Conservation (phyloP, 2,888 invertebrate species). For the Torymus aiolomorphi region DNA sequence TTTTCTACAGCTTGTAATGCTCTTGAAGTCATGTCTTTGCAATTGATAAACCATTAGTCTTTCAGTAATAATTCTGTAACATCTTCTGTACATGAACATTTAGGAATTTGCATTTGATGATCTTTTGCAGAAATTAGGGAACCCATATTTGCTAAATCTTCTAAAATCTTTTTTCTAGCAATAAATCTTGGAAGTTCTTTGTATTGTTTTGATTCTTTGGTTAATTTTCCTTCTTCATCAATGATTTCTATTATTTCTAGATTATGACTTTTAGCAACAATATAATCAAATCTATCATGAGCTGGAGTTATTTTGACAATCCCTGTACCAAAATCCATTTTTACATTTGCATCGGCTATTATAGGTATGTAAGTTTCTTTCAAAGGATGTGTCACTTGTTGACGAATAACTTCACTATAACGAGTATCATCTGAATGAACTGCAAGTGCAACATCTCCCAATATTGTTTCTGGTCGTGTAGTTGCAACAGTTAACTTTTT, state of each 20-base stretch:
- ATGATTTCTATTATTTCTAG: no score
- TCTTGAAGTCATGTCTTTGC: slow-evolving; percentile 84
- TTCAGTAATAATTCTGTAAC: no score
- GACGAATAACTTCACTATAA: slow-evolving; percentile 81
- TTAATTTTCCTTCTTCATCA: no score
- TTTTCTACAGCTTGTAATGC: no score
- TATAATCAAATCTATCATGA: no score
- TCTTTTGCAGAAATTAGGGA: slow-evolving; percentile 82
- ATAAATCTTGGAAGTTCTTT: slow-evolving; percentile 84
- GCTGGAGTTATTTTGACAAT: no score
- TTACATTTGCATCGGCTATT: slow-evolving; percentile 85
- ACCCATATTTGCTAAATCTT: slow-evolving; percentile 80
- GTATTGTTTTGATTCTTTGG: slow-evolving; percentile 69
- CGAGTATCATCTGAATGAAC: slow-evolving; percentile 90
- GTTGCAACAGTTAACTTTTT: slow-evolving; percentile 90
- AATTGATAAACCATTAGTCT: no score
- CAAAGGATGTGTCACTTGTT: slow-evolving; percentile 86
- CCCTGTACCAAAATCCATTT: no score
- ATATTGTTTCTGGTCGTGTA: slow-evolving; percentile 94
- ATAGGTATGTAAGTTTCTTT: slow-evolving; percentile 85
- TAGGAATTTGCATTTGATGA: no score
- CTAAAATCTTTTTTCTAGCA: slow-evolving; percentile 82
- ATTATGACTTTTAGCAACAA: no score
- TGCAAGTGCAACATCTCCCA: slow-evolving; percentile 95
- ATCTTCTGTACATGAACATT: no score